A percentile compares a stretch with the other conserved stretches of the same genome.
phyloP scores from a whole-genome alignment of 2,113 vertebrate species.

The Pagrus major region DNA sequence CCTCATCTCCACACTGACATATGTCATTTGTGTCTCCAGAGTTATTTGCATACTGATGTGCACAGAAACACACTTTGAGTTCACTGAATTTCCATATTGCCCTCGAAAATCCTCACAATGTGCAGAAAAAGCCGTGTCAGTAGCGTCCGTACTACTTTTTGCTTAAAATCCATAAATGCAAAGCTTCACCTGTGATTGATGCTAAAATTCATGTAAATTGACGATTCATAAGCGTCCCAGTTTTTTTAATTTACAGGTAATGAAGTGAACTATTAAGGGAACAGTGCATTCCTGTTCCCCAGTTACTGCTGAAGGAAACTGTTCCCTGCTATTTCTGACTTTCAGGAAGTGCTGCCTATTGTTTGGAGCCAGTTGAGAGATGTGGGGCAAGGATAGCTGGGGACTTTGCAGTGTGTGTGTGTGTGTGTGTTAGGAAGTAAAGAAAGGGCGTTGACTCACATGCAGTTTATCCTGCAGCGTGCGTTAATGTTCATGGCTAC shows the following conservation, averaged over 20 bases:
- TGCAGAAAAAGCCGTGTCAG: background rate
- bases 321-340: slow-evolving; percentile 72
- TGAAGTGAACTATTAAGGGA: background rate
- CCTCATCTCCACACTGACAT: too few species aligned
- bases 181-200: background rate
- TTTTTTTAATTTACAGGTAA: background rate
- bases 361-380: slow-evolving; percentile 59
- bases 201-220: background rate
- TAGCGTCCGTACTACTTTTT: background rate
- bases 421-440: background rate
- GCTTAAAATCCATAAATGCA: background rate
- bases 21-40: too few species aligned
- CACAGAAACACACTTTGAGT: too few species aligned
- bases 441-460: slow-evolving; percentile 13
- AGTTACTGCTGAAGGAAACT: slow-evolving; percentile 65
- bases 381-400: slow-evolving; percentile 50
- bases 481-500: background rate
- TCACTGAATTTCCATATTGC: too few species aligned
- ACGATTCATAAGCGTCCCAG: background rate
- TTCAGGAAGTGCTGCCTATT: slow-evolving; percentile 79
- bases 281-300: background rate
- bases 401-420: slow-evolving; percentile 34
- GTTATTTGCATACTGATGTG: too few species aligned
- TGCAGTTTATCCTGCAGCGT: background rate
- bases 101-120: too few species aligned